Conservation (phyloP, 64 coral and sea anemone species). For the Anthopleura sola region DNA sequence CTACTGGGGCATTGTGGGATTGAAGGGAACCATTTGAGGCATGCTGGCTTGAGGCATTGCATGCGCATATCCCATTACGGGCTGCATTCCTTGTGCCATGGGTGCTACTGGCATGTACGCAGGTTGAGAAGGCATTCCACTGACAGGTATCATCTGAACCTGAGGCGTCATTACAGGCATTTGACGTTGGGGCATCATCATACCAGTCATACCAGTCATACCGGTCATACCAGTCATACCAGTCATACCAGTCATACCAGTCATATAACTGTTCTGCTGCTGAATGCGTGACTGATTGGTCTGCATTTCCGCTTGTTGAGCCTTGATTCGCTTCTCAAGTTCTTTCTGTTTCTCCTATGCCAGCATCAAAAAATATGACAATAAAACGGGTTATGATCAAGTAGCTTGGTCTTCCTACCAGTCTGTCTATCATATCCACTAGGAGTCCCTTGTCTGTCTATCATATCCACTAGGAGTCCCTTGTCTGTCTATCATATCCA, state of each 20-base stretch:
- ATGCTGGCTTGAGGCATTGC: constrained; percentile 10
- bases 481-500: too few species aligned
- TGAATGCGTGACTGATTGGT: constrained; percentile 50
- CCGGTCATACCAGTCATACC: constrained; percentile 24
- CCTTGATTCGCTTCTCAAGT: constrained; percentile 68
- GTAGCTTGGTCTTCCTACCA: neutral
- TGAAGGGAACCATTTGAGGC: constrained; percentile 33
- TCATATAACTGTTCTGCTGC: constrained; percentile 52
- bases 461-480: too few species aligned
- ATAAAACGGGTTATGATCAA: neutral
- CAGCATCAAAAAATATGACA: neutral
- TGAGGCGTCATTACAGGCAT: constrained; percentile 18
- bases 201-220: constrained; percentile 20
- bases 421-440: too few species aligned
- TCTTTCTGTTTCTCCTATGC: constrained; percentile 65
- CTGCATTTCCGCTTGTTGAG: constrained; percentile 71
- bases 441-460: too few species aligned
- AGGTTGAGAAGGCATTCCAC: constrained; percentile 4
- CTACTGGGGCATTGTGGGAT: constrained; percentile 7
- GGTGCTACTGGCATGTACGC: constrained; percentile 38
- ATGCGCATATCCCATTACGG: constrained; percentile 22
- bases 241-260: constrained; percentile 27
- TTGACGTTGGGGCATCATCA: constrained; percentile 16
- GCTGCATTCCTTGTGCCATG: constrained; percentile 16
- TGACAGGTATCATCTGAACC: constrained; percentile 25